Evolutionary conservation across 2,888 invertebrate genomes (phyloP).

Genomic region (Matsumyia berberina): DNA sequence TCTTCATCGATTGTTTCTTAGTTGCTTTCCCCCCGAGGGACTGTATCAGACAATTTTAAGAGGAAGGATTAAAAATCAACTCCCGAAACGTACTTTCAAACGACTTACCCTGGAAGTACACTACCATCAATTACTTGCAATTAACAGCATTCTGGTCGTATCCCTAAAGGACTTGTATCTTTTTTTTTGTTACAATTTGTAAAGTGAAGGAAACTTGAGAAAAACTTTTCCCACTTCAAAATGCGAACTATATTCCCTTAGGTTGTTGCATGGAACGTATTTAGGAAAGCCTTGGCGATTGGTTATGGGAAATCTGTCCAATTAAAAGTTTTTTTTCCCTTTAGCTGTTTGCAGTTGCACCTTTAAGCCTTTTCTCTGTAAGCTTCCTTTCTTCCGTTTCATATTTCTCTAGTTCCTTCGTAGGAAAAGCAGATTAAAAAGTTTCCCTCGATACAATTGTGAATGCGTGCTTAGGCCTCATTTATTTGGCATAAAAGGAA

Average conservation of each 20-base stretch:
- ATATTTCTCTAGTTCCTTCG: not conserved
- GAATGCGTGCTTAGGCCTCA: conserved; percentile 32
- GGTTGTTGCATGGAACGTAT: not conserved
- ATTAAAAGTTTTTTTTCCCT: conserved; percentile 44
- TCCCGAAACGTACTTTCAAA: not conserved
- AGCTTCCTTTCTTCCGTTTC: no score
- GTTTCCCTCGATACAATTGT: conserved; percentile 5
- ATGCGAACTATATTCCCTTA: not conserved
- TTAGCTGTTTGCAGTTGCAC: conserved; percentile 24
- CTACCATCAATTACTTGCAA: not conserved
- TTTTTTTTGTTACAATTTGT: no score
- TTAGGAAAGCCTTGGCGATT: not conserved
- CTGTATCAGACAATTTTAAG: not conserved
- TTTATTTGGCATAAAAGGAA: conserved; percentile 31
- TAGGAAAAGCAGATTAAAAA: conserved; percentile 27
- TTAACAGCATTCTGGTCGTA: not conserved
- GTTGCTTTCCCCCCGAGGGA: no score
- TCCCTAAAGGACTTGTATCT: conserved; percentile 3
- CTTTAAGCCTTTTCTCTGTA: not conserved
- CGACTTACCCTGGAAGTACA: not conserved
- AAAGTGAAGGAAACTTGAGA: not conserved
- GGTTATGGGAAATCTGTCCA: conserved; percentile 29
- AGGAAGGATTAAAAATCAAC: not conserved
- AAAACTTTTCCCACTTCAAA: not conserved
- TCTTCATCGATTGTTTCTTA: no score